Percentiles rank a stretch among this genome's conserved stretches.
phyloP scores from a whole-genome alignment of 2,797 vertebrate genomes.

The Acanthopagrus latus region DNA sequence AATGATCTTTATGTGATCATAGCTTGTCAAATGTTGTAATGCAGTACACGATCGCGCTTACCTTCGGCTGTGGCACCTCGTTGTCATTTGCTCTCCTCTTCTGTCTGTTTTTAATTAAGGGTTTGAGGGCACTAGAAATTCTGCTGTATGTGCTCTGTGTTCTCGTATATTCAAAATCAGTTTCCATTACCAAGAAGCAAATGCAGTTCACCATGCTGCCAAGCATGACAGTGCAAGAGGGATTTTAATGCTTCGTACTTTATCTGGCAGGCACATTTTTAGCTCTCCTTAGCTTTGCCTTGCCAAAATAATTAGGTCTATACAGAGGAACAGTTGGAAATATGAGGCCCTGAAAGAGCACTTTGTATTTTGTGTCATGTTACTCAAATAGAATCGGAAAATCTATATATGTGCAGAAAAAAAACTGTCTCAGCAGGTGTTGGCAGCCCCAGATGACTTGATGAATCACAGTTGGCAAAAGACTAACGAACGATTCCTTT shows the following conservation, averaged over 20 bases:
- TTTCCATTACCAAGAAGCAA: conserved; percentile 21
- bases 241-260: conserved; percentile 12
- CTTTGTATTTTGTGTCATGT: conserved; percentile 12
- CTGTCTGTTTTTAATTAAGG: not conserved
- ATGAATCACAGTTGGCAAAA: conserved; percentile 52
- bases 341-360: not conserved
- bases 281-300: not conserved
- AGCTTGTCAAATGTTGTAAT: conserved; percentile 24
- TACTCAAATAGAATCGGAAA: conserved; percentile 10
- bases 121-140: not conserved
- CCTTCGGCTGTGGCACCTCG: not conserved
- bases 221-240: conserved; percentile 22
- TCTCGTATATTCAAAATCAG: conserved; percentile 10
- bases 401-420: conserved; percentile 23
- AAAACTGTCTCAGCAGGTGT: conserved; percentile 32
- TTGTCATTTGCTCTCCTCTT: not conserved
- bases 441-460: conserved; percentile 21
- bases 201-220: conserved; percentile 20
- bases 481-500: conserved; percentile 52
- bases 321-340: too few relatives aligned
- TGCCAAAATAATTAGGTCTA: not conserved
- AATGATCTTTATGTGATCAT: conserved; percentile 29
- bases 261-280: conserved; percentile 6
- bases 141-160: conserved; percentile 3
- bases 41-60: not conserved